phyloP scores from a whole-genome alignment of 35 echinoderm and acorn worm species.

The Hemicentrotus pulcherrimus region DNA sequence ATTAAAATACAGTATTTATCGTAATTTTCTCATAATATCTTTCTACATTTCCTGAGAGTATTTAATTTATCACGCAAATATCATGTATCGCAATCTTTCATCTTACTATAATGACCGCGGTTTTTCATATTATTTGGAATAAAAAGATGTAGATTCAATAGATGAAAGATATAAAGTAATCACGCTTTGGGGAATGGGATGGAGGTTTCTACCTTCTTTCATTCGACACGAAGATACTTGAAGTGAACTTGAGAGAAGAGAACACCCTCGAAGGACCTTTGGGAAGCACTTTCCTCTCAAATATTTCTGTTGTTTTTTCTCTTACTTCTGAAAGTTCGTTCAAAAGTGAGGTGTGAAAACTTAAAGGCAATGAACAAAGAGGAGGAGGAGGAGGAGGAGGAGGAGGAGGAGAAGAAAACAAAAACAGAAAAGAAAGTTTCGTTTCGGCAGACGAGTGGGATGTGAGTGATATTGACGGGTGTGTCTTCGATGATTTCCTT shows the following conservation, averaged over 20 bases:
- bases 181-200: neutral
- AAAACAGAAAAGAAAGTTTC: neutral
- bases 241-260: neutral
- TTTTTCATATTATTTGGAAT: neutral
- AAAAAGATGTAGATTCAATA: neutral
- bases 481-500: neutral
- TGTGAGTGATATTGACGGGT: neutral
- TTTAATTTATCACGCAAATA: no score
- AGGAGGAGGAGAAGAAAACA: neutral
- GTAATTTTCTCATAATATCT: no score
- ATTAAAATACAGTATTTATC: no score
- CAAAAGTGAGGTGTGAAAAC: neutral
- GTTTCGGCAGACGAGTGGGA: neutral
- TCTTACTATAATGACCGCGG: no score
- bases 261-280: neutral
- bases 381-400: no score
- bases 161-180: neutral
- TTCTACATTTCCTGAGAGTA: no score
- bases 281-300: no score
- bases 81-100: no score
- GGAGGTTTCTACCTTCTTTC: neutral
- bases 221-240: neutral
- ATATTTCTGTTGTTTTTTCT: neutral
- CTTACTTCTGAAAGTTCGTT: neutral
- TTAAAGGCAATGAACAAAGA: no score